Conservation (phyloP, 2,888 invertebrate genomes). For the Morinoia aosen region DNA sequence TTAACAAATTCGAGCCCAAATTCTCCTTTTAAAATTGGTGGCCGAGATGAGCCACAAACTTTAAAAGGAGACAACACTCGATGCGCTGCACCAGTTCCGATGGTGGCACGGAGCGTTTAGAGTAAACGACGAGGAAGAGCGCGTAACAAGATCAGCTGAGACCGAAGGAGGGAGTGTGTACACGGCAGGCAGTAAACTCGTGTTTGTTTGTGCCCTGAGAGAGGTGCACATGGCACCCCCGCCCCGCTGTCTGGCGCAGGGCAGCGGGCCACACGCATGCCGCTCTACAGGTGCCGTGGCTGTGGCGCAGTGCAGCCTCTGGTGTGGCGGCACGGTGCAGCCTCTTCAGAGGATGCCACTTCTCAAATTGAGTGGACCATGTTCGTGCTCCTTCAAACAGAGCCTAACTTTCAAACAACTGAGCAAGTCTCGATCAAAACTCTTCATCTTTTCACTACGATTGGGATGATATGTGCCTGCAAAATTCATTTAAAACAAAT, state of each 20-base stretch:
- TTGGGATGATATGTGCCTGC: no score
- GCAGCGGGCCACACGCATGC: not conserved
- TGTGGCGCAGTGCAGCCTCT: not conserved
- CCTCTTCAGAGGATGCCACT: no score
- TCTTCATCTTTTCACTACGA: no score
- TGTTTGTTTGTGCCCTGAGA: conserved; percentile 41
- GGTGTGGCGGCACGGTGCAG: not conserved
- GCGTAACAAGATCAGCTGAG: not conserved
- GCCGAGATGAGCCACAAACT: no score
- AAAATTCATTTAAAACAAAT: no score
- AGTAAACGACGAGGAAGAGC: not conserved
- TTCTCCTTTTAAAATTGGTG: no score
- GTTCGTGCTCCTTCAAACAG: no score
- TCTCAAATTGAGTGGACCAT: no score
- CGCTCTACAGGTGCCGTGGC: not conserved
- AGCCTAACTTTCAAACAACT: no score
- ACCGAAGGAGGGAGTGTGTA: not conserved
- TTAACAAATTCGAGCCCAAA: no score
- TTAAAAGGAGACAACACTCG: not conserved
- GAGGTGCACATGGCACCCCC: conserved; percentile 30
- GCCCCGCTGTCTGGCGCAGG: not conserved
- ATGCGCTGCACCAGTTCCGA: not conserved
- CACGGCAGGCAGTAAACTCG: conserved; percentile 6
- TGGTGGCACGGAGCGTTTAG: not conserved
- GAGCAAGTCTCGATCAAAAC: no score